Evolutionary conservation across 2,797 vertebrate species (phyloP).

Genomic region (Rousettus madagascariensis): DNA sequence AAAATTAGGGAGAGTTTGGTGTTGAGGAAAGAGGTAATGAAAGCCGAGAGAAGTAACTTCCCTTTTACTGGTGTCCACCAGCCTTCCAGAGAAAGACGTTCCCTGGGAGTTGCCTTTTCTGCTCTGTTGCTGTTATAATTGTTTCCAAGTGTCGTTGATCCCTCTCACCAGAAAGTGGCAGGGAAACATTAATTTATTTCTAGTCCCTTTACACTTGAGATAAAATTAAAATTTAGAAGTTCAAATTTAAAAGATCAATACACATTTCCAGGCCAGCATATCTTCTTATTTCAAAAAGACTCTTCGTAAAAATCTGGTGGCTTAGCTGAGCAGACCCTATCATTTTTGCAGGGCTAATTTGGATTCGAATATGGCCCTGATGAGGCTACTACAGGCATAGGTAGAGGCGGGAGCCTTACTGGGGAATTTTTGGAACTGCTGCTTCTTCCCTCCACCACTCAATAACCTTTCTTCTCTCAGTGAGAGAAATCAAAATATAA

Average conservation of each 20-base stretch:
- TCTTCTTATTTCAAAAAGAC: not conserved
- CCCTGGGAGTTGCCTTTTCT: not conserved
- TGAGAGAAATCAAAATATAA: not conserved
- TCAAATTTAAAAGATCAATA: not conserved
- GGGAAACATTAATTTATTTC: slow-evolving; percentile 41
- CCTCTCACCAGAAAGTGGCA: slow-evolving; percentile 12
- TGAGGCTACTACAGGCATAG: accelerated
- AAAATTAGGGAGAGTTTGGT: not conserved
- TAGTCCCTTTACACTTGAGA: not conserved
- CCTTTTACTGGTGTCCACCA: not conserved
- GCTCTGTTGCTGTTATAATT: not conserved
- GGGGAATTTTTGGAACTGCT: not conserved
- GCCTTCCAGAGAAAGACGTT: not conserved
- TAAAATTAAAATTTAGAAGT: slow-evolving; percentile 34
- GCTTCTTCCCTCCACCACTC: not conserved
- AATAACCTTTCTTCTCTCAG: not conserved
- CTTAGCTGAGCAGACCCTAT: not conserved
- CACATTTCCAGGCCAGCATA: not conserved
- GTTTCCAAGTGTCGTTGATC: not conserved
- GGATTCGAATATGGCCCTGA: not conserved
- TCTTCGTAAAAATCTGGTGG: not conserved
- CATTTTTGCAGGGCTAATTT: not conserved
- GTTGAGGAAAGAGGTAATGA: slow-evolving; percentile 12
- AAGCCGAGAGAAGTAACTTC: not conserved
- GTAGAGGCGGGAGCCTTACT: not conserved